Evolutionary conservation across 2,113 vertebrate genomes (phyloP).

Genomic region (Typhlomys cinereus): DNA sequence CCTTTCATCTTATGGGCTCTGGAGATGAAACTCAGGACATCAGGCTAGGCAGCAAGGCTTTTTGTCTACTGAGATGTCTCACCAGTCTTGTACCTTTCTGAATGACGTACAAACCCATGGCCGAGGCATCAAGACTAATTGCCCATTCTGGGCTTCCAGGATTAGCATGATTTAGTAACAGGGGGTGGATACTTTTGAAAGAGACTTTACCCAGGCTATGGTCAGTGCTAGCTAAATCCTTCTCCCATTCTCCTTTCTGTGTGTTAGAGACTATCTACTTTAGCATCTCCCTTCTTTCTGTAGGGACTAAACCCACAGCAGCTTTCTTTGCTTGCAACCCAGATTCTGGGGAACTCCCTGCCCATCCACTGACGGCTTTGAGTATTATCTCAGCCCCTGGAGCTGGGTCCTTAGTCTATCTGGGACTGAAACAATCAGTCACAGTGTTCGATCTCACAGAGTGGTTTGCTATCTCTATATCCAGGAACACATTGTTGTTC

Average conservation of each 20-base stretch:
- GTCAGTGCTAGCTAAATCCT: neutral
- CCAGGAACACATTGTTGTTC: neutral
- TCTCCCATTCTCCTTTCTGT: neutral
- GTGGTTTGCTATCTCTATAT: slow-evolving; percentile 20
- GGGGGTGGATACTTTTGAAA: neutral
- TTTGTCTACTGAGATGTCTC: no score
- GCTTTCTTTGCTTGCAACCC: neutral
- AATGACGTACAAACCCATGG: neutral
- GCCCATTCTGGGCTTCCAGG: neutral
- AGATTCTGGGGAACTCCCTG: neutral
- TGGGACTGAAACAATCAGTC: neutral
- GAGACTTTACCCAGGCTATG: neutral
- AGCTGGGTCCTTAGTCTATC: neutral
- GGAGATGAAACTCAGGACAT: no score
- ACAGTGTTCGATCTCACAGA: neutral
- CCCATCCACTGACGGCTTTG: neutral
- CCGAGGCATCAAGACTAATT: neutral
- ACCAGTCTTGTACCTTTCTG: slow-evolving; percentile 11
- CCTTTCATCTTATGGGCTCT: no score
- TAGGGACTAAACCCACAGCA: neutral
- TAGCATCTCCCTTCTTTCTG: neutral
- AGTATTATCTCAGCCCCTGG: neutral
- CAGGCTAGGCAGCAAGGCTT: no score
- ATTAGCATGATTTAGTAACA: neutral
- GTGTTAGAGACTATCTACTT: neutral